phyloP scores from a whole-genome alignment of 2,888 invertebrate species.

The Meghimatium bilineatum region DNA sequence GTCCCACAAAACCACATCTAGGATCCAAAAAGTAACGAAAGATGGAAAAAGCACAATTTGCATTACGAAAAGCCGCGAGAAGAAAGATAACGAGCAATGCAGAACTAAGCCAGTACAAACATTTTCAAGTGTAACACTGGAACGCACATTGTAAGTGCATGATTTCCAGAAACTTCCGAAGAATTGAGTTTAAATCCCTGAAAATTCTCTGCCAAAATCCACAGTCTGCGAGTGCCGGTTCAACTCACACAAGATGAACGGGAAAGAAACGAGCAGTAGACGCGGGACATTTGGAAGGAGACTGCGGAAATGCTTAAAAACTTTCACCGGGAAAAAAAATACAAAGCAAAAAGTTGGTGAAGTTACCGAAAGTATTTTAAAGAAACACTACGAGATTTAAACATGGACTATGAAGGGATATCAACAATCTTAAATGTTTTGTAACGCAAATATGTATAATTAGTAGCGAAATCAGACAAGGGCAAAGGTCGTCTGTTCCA shows the following conservation, averaged over 20 bases:
- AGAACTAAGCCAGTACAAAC: not conserved
- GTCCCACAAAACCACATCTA: not conserved
- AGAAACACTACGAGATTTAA: too few relatives aligned
- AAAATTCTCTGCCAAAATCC: slow-evolving; percentile 10
- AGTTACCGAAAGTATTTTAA: not conserved
- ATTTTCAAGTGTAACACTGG: not conserved
- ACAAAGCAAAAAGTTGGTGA: not conserved
- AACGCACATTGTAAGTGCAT: not conserved
- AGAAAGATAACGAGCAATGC: not conserved
- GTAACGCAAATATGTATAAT: too few relatives aligned
- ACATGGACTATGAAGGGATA: too few relatives aligned
- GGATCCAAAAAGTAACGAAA: not conserved
- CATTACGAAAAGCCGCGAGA: not conserved
- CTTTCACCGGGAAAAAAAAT: too few relatives aligned
- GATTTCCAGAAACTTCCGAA: not conserved
- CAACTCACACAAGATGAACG: not conserved
- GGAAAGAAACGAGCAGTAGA: not conserved
- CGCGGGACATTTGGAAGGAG: not conserved
- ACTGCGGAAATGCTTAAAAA: not conserved
- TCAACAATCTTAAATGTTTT: too few relatives aligned
- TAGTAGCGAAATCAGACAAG: too few relatives aligned
- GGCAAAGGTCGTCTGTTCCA: too few relatives aligned
- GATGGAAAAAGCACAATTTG: not conserved
- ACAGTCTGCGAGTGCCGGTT: not conserved
- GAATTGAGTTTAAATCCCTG: slow-evolving; percentile 13